Evolutionary conservation across 2,797 vertebrate species (phyloP).

Genomic region (Malurus splendens): DNA sequence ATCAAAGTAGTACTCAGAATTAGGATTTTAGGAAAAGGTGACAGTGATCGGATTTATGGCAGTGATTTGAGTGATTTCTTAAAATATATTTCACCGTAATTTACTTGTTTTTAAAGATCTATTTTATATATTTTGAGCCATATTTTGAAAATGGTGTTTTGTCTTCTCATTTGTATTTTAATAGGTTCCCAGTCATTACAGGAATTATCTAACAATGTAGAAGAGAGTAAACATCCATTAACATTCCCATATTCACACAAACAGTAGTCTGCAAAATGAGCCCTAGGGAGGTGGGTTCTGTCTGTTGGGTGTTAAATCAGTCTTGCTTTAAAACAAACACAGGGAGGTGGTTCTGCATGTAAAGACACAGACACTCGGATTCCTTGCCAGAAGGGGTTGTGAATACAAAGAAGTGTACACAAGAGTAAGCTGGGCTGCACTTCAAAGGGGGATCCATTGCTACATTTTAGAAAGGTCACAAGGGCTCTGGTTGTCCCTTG

Average conservation of each 20-base stretch:
- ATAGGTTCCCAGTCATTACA: not conserved
- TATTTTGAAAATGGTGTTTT: not conserved
- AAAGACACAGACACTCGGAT: not conserved
- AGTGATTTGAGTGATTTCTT: not conserved
- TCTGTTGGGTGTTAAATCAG: not conserved
- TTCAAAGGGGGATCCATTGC: not conserved
- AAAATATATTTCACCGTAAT: not conserved
- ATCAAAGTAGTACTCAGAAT: not conserved
- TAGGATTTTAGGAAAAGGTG: not conserved
- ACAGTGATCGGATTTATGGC: not conserved
- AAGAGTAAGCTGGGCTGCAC: not conserved
- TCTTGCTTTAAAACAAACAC: not conserved
- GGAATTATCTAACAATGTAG: not conserved
- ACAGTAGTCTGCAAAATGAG: not conserved
- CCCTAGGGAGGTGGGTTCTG: not conserved
- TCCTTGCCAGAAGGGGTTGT: not conserved
- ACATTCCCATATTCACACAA: not conserved
- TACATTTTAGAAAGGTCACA: not conserved
- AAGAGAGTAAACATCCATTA: not conserved
- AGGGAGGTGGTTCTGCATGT: not conserved
- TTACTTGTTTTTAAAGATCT: not conserved
- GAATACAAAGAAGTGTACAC: not conserved
- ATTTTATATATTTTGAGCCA: not conserved
- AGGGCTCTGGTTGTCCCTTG: not conserved
- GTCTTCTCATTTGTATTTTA: not conserved